Evolutionary conservation across 2,797 vertebrate species (phyloP).

Genomic region (Hoplostethus atlanticus): DNA sequence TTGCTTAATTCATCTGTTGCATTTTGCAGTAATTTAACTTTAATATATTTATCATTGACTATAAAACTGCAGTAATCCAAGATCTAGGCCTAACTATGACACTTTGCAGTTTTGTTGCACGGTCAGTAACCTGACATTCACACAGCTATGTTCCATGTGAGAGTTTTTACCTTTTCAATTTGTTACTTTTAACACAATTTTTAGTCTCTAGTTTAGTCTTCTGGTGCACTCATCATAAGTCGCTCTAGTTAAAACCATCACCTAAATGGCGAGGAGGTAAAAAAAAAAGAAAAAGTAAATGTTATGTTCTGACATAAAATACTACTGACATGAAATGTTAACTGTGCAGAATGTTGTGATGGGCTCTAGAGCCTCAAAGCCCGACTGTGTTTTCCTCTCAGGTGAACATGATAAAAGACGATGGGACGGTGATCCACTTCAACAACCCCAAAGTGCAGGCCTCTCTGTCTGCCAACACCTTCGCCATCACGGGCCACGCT

Average conservation of each 20-base stretch:
- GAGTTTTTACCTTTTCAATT: not conserved
- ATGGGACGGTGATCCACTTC: slow-evolving; percentile 98
- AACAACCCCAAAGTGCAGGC: slow-evolving; percentile 99
- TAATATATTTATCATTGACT: not conserved
- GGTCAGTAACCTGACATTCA: not conserved
- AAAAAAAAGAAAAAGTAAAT: no score
- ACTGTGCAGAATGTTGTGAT: not conserved
- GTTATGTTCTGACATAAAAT: not conserved
- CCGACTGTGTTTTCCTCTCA: slow-evolving; percentile 58
- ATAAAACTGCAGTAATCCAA: not conserved
- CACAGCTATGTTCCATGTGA: not conserved
- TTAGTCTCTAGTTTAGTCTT: no score
- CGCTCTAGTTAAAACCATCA: no score
- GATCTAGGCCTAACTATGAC: not conserved
- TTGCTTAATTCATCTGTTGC: not conserved
- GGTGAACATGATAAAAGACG: slow-evolving; percentile 99
- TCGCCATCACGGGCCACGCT: slow-evolving; percentile 96
- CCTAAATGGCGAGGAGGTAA: no score
- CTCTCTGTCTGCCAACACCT: slow-evolving; percentile 97
- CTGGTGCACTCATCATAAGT: no score
- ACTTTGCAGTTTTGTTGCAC: not conserved
- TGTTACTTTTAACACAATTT: not conserved
- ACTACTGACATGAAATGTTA: not conserved
- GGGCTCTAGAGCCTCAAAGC: not conserved
- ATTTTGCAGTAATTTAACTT: not conserved